These are phyloP conservation scores for Petrocephalus schoutedeni DNA, from an alignment of 2,797 vertebrate genomes.

Conservation along the genomic window DNA sequence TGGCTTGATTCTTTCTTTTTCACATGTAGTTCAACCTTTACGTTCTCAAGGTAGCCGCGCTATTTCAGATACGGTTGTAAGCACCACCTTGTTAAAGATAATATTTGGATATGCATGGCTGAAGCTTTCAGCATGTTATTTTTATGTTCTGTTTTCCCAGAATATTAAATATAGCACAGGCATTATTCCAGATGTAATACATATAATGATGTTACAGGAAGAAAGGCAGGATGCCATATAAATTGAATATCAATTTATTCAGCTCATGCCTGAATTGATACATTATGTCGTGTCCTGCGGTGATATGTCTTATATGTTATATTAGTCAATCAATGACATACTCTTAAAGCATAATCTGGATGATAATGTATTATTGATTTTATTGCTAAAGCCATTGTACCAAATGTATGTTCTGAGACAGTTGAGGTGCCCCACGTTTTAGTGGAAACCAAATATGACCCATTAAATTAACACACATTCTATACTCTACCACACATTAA, in stretches of 20 bases:
- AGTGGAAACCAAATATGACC: background rate
- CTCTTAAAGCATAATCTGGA: background rate
- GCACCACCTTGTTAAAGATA: constrained; percentile 72
- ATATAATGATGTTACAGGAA: constrained; percentile 1
- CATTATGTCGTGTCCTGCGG: background rate
- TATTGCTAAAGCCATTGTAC: background rate
- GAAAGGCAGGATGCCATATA: background rate
- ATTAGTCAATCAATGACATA: background rate
- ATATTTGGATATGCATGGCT: constrained; percentile 76
- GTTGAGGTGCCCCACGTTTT: background rate
- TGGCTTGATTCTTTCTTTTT: constrained; percentile 60
- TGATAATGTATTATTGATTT: background rate
- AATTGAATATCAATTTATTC: background rate
- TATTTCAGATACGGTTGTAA: constrained; percentile 65
- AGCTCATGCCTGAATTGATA: background rate
- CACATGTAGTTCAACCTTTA: constrained; percentile 51
- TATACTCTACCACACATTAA: background rate
- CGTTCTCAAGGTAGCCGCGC: constrained; percentile 66
- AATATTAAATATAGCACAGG: constrained; percentile 24
- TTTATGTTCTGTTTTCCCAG: constrained; percentile 26
- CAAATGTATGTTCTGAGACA: background rate
- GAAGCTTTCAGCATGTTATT: constrained; percentile 75
- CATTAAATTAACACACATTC: background rate
- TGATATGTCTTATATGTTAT: background rate
- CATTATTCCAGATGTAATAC: constrained; percentile 9